A percentile compares a stretch with the other conserved stretches of the same genome.
Evolutionary conservation across 2,888 invertebrate species (phyloP).

Genomic region (Eupsilia transversa): DNA sequence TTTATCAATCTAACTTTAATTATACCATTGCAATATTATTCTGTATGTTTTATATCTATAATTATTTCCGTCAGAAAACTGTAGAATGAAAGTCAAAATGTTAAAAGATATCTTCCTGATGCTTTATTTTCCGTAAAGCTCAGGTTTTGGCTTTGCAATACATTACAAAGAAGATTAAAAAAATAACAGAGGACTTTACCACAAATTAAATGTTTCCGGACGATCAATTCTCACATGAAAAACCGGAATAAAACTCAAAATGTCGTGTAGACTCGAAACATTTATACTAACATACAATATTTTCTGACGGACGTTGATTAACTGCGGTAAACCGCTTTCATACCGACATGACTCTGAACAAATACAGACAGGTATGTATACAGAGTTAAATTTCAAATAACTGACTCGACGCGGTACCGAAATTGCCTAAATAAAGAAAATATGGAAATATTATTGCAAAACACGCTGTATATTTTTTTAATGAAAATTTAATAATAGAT

Average conservation of each 20-base stretch:
- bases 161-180: background rate
- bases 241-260: background rate
- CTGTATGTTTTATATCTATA: background rate
- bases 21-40: background rate
- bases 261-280: background rate
- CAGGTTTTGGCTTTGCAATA: background rate
- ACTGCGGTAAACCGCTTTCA: constrained; percentile 39
- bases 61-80: background rate
- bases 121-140: background rate
- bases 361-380: constrained; percentile 18
- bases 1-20: background rate
- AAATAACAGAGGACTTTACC: background rate
- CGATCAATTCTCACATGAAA: background rate
- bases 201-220: background rate
- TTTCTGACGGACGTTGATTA: constrained; percentile 29
- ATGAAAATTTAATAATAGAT: background rate
- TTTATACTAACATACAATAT: constrained; percentile 17
- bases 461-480: background rate
- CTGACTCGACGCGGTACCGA: constrained; percentile 2
- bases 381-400: constrained; percentile 21
- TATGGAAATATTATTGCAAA: background rate
- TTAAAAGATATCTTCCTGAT: background rate
- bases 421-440: background rate
- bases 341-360: constrained; percentile 6
- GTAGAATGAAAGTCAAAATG: background rate